Base-by-base conservation (phyloP, 2,888 invertebrate species). In the Drosophila pegasa region DNA sequence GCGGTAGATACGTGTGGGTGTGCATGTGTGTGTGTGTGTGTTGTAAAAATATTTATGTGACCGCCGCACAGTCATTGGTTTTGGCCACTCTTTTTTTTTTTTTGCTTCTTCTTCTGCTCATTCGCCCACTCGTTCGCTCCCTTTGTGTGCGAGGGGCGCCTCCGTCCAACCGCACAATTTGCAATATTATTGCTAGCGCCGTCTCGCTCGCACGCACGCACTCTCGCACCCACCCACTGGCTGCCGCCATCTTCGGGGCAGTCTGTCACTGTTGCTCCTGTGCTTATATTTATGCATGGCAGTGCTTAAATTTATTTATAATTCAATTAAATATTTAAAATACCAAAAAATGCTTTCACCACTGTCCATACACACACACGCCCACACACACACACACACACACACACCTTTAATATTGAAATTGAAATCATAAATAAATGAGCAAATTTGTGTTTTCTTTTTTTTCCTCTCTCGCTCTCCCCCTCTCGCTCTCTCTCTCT, bases 281-380 rank as follows among this genome's bases (percentile, higher is more conserved):
- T 20, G 62, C 40, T 57, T 14, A 60, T 69, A 69, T 74, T 69
- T 69, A 57, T 59, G 69, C 60, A 59, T 74, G 70, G 40, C 69
- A 77, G 57, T 60, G 78, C 81, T 81, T 83, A 66, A 75, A 89
- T 87, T 88, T 88, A 86, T 89, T 89, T 88, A 88, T 89, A 86
- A 89, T 89, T 88, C 88, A 88, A 89, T 88, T 88, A 88, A 88
- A 88, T 89, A 89, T 88, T 88, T 88, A 88, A 89, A 89, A 88
- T 78, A 79, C 82, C 80, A 82, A 88, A 88, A 88, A 89, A 88
- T 87, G 79, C 75, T 88, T 88, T 88, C 81, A 81, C 87, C 87
- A 71, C 81, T 86, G 57, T 56, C 62, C 57, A 65, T 61, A 27
- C 48, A 50, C 50, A 37, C 38, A 56, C 60, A 40, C 63, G 45